Base-by-base conservation (phyloP, 2,888 invertebrate species). In the Campoplex nolae region DNA sequence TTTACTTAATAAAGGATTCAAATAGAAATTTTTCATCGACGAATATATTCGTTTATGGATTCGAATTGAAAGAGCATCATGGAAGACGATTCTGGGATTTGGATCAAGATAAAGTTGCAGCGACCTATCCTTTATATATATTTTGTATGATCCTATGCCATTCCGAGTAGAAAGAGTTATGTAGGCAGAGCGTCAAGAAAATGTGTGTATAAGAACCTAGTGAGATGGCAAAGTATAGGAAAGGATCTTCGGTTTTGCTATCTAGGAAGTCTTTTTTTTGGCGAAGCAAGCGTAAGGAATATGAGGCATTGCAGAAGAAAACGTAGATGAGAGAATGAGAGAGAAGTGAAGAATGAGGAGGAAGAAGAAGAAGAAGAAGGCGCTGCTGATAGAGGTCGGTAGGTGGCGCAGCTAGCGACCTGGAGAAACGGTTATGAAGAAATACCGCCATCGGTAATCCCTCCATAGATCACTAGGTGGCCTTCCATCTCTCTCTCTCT, bases 381-480 rank as follows among this genome's bases (percentile, higher is more conserved):
- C 73, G 73, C 71, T 81, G 74, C 76, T 32, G 81, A 81, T 81
- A 78, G 73, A 65, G 77, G 73, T 78, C 84, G 74, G 81, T 74
- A 84, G 81, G 89, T 89, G 87, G 81, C 77, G 75, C 81, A 87
- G 76, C 79, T 51, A 77, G 87, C 89, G 88, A 91, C 89, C 90
- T 88, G 91, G 89, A 92, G 92, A 92, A 93, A 93, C 93, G 93
- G 93, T 94, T 94, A 94, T 94, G 94, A 94, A 94, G 94, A 94
- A 94, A 94, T 94, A 94, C 94, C 94, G 94, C 92, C 92, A 89
- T 89, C 91, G 93, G 94, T 94, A 94, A 94, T 94, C 94, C 94
- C 90, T 90, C 92, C 94, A 94, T 94, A 94, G 94, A 94, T 94
- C 94, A 94, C 93, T 90, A 83, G 86, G 81, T 87, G 79, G 86